Percentiles rank a stretch among this genome's conserved stretches.
Evolutionary conservation across 2,888 invertebrate genomes (phyloP).

Genomic region (Sphinx pinastri): DNA sequence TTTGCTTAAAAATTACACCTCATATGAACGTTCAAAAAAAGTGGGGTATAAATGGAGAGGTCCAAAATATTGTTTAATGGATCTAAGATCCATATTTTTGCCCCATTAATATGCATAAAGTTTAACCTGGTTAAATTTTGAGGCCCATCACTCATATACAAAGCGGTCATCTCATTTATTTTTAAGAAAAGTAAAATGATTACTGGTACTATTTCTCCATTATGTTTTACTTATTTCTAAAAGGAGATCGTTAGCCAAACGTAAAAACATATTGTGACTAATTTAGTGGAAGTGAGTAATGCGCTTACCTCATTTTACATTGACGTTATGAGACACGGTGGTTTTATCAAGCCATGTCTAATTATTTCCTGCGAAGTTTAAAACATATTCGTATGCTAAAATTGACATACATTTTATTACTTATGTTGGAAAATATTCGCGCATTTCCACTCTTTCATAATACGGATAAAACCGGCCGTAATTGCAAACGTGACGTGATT

Average conservation of each 20-base stretch:
- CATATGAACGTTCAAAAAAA: too few species aligned
- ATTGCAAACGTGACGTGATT: neutral
- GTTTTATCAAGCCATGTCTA: slow-evolving; percentile 28
- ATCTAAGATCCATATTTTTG: too few species aligned
- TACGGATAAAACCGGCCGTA: neutral
- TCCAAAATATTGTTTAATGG: too few species aligned
- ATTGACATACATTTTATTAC: neutral
- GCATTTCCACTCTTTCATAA: neutral
- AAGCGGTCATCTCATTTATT: too few species aligned
- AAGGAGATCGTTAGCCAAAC: neutral
- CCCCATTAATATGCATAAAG: too few species aligned
- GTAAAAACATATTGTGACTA: slow-evolving; percentile 40
- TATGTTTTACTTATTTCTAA: too few species aligned
- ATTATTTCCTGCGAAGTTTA: slow-evolving; percentile 24
- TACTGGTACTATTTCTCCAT: too few species aligned
- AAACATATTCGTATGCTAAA: neutral
- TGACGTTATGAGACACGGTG: slow-evolving; percentile 9
- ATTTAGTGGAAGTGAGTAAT: slow-evolving; percentile 43
- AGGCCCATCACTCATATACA: too few species aligned
- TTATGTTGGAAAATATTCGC: neutral
- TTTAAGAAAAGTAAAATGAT: too few species aligned
- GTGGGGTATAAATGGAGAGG: too few species aligned
- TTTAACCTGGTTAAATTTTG: too few species aligned
- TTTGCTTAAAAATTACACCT: too few species aligned
- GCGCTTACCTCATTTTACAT: slow-evolving; percentile 48